A percentile compares a stretch with the other conserved stretches of the same genome.
phyloP scores from a whole-genome alignment of 2,797 vertebrate genomes.

The Remorina albescens region DNA sequence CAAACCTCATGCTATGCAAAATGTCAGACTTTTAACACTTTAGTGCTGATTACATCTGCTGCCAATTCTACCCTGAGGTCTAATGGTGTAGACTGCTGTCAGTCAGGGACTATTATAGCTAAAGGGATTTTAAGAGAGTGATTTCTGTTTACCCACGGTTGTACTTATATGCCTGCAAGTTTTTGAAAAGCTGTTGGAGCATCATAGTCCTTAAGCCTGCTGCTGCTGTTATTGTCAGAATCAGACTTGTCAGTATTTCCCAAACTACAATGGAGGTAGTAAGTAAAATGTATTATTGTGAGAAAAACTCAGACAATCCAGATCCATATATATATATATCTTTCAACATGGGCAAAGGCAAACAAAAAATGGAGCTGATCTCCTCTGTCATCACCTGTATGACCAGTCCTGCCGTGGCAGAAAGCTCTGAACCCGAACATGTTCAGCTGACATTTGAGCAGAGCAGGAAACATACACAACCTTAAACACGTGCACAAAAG shows the following conservation, averaged over 20 bases:
- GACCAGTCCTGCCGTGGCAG: background rate
- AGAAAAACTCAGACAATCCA: background rate
- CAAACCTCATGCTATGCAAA: background rate
- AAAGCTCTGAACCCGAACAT: background rate
- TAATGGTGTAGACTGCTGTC: background rate
- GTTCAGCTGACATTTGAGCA: background rate
- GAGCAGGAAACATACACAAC: slow-evolving; percentile 4
- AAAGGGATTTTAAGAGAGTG: background rate
- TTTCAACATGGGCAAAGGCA: background rate
- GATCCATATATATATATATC: background rate
- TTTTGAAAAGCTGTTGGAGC: background rate
- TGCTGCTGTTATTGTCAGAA: background rate
- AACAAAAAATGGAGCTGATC: background rate
- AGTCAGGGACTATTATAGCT: background rate
- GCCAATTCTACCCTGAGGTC: background rate
- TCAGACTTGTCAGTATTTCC: background rate
- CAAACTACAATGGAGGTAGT: background rate
- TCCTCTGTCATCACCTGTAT: background rate
- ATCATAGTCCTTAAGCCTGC: background rate
- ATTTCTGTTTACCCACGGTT: background rate
- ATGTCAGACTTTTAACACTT: slow-evolving; percentile 3
- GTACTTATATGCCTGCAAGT: background rate
- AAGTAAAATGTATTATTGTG: background rate
- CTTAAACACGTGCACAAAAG: slow-evolving; percentile 10
- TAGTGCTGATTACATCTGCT: slow-evolving; percentile 7